Evolutionary conservation across 2,113 vertebrate genomes (phyloP).

Genomic region (Ceyx cyanopectus): DNA sequence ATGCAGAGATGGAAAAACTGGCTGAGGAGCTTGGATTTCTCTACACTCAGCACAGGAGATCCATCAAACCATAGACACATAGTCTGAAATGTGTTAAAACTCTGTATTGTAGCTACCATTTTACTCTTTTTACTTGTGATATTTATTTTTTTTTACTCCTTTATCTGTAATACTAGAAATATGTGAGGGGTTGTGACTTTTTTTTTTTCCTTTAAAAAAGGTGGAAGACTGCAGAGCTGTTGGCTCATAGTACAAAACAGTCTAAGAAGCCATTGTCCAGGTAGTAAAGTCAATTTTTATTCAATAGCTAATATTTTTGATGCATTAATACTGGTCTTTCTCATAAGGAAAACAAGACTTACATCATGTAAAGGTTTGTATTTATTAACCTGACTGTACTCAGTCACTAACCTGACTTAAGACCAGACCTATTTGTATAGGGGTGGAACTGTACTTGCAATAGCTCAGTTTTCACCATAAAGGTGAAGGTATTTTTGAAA

Average conservation of each 20-base stretch:
- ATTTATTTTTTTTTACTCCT: not conserved
- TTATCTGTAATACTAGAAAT: not conserved
- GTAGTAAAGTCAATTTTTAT: not conserved
- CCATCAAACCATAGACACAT: not conserved
- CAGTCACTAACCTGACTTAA: not conserved
- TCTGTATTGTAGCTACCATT: not conserved
- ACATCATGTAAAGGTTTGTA: not conserved
- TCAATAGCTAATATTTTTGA: not conserved
- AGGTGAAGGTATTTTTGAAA: not conserved
- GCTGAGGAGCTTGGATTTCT: not conserved
- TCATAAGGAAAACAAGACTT: not conserved
- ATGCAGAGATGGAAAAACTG: not conserved
- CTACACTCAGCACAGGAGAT: not conserved
- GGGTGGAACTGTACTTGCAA: not conserved
- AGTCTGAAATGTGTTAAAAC: not conserved
- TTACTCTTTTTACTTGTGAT: not conserved
- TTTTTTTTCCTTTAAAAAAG: not conserved
- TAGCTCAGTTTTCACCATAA: not conserved
- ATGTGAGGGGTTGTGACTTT: not conserved
- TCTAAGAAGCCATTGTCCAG: constrained; percentile 17
- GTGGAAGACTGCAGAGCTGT: not conserved
- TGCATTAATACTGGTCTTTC: not conserved
- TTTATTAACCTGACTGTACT: not conserved
- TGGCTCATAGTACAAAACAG: constrained; percentile 25
- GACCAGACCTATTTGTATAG: not conserved